These are phyloP conservation scores for Lamproptera curius DNA, from an alignment of 2,888 invertebrate genomes.

Conservation along the genomic window DNA sequence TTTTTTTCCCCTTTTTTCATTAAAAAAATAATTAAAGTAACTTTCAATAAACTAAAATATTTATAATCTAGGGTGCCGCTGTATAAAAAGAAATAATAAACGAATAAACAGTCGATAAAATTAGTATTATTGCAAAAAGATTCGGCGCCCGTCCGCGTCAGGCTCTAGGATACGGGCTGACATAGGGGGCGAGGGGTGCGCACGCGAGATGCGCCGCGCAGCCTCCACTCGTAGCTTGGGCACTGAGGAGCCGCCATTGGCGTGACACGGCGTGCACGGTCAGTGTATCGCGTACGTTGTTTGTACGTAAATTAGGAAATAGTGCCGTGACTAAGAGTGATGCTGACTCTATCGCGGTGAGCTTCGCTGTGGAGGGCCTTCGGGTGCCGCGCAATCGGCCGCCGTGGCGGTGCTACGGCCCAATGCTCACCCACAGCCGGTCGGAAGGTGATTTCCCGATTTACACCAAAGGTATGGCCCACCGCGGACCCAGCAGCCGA, in stretches of 20 bases:
- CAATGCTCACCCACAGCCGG: conserved; percentile 90
- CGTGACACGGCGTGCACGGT: conserved; percentile 51
- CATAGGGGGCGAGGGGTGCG: conserved; percentile 61
- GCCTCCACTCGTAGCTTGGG: conserved; percentile 54
- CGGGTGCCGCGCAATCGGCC: conserved; percentile 70
- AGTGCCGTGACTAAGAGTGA: conserved; percentile 51
- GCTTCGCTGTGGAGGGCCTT: conserved; percentile 72
- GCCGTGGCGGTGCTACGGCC: conserved; percentile 81
- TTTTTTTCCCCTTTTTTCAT: too few species aligned
- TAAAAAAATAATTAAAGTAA: too few species aligned
- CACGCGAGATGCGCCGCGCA: conserved; percentile 69
- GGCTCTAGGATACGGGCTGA: conserved; percentile 23
- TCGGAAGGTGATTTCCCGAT: conserved; percentile 92
- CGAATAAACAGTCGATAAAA: too few species aligned
- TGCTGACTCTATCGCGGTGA: conserved; percentile 66
- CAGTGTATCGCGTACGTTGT: conserved; percentile 44
- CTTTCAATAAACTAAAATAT: too few species aligned
- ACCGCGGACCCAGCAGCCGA: too few species aligned
- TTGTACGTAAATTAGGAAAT: conserved; percentile 30
- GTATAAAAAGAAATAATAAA: too few species aligned
- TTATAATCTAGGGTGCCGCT: too few species aligned
- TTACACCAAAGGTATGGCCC: conserved; percentile 83
- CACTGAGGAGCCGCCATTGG: conserved; percentile 63
- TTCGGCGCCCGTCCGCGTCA: conserved; percentile 15
- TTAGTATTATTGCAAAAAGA: conserved; percentile 8